Conservation (phyloP, 1,140 invertebrate species). For the Scaptomyza montana region DNA sequence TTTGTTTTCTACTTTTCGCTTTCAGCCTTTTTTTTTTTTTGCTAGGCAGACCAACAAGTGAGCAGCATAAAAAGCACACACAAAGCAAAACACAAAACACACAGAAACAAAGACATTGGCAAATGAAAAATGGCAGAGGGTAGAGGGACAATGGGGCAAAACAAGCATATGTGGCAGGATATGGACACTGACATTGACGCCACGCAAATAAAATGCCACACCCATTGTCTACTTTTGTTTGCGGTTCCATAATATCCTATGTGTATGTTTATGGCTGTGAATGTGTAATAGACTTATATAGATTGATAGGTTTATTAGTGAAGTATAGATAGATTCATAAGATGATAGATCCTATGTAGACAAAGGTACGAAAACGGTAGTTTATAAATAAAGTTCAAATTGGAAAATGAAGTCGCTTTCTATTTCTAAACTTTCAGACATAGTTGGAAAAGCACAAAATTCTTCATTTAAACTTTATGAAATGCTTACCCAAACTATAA, state of each 20-base stretch:
- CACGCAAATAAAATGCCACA: constrained; percentile 37
- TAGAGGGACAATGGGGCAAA: neutral
- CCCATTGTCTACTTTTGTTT: constrained; percentile 42
- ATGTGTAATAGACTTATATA: constrained; percentile 7
- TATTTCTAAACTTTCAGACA: too few relatives aligned
- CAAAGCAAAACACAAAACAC: constrained; percentile 22
- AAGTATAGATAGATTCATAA: neutral
- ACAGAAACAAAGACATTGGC: constrained; percentile 5
- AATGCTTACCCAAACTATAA: too few relatives aligned
- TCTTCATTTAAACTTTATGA: too few relatives aligned
- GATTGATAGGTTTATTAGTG: neutral
- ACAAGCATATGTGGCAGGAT: constrained; percentile 38
- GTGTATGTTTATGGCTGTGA: constrained; percentile 19
- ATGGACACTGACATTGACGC: constrained; percentile 42
- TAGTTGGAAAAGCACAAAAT: too few relatives aligned
- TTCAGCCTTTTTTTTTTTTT: constrained; percentile 20
- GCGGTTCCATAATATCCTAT: constrained; percentile 9
- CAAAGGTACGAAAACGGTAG: too few relatives aligned
- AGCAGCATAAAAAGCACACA: constrained; percentile 48
- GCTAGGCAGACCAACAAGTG: constrained; percentile 31
- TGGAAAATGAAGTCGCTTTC: too few relatives aligned
- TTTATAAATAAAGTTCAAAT: too few relatives aligned
- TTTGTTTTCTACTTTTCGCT: constrained; percentile 36
- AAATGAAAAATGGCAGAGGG: neutral
- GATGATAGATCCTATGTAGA: too few relatives aligned